Percentiles rank a stretch among this genome's conserved stretches.
These are phyloP conservation scores for Oxyruncus cristatus DNA, from an alignment of 2,113 vertebrate genomes.

Conservation along the genomic window DNA sequence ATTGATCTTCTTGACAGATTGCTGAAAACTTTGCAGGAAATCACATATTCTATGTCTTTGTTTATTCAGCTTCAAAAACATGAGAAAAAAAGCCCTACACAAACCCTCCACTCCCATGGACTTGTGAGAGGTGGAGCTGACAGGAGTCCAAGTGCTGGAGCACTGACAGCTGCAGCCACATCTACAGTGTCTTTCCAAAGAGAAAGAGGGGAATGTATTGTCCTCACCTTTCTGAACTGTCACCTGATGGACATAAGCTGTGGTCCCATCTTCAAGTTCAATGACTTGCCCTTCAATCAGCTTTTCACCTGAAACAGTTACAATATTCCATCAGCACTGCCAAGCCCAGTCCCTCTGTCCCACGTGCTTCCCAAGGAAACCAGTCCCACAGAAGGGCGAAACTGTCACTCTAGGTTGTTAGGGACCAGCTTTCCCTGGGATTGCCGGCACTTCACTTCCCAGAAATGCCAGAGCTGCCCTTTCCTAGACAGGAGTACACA, in stretches of 20 bases:
- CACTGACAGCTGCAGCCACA: neutral
- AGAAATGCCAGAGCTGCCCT: neutral
- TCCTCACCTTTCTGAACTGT: constrained; percentile 79
- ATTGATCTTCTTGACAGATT: neutral
- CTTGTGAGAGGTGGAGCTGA: neutral
- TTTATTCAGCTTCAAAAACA: neutral
- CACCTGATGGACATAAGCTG: constrained; percentile 82
- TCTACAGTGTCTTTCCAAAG: neutral
- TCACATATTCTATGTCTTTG: neutral
- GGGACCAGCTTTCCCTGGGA: neutral
- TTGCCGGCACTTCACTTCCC: neutral
- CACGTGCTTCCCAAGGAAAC: neutral
- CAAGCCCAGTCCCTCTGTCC: neutral
- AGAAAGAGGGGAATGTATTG: neutral
- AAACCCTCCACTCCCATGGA: neutral
- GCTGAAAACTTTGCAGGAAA: neutral
- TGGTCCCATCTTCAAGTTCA: constrained; percentile 82
- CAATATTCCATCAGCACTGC: neutral
- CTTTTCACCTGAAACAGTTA: constrained; percentile 72
- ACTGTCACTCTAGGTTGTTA: neutral
- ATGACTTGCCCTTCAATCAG: constrained; percentile 80
- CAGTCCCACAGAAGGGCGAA: neutral
- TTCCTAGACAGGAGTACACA: neutral
- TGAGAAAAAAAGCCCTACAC: neutral
- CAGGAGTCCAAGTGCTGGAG: neutral